Evolutionary conservation across 2,797 vertebrate species (phyloP).

Genomic region (Staurois parvus): DNA sequence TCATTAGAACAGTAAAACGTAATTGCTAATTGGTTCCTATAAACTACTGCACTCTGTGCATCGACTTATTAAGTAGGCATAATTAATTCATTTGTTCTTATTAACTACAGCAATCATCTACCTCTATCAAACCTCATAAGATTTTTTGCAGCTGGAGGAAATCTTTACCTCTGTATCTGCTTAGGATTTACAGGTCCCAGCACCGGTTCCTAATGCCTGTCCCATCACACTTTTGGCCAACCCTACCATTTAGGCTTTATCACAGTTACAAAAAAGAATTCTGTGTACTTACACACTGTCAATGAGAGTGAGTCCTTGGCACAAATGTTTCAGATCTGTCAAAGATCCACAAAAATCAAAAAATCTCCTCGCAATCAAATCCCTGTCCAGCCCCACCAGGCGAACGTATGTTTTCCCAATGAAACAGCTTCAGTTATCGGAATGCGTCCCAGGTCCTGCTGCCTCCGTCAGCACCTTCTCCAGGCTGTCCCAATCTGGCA

Average conservation of each 20-base stretch:
- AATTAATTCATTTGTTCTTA: not conserved
- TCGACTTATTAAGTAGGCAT: not conserved
- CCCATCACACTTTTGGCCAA: not conserved
- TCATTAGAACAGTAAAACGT: not conserved
- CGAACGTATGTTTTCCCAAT: not conserved
- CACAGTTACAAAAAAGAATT: not conserved
- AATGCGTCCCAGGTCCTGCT: conserved; percentile 23
- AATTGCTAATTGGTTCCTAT: not conserved
- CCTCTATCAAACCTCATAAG: not conserved
- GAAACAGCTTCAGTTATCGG: conserved; percentile 1
- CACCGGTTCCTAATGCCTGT: not conserved
- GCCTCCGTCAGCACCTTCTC: conserved; percentile 31
- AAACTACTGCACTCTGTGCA: not conserved
- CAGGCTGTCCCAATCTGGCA: conserved; percentile 36
- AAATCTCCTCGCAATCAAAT: not conserved
- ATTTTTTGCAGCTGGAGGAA: not conserved
- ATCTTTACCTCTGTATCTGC: not conserved
- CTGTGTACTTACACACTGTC: conserved; percentile 42
- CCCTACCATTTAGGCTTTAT: not conserved
- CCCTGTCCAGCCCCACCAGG: not conserved
- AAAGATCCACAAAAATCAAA: conserved; percentile 12
- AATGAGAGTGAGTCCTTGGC: not conserved
- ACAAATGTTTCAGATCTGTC: conserved; percentile 22
- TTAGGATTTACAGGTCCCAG: not conserved
- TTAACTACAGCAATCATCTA: not conserved